Percentiles rank a stretch among this genome's conserved stretches.
phyloP scores from a whole-genome alignment of 2,888 invertebrate species.

The Drosophila paramelanica region DNA sequence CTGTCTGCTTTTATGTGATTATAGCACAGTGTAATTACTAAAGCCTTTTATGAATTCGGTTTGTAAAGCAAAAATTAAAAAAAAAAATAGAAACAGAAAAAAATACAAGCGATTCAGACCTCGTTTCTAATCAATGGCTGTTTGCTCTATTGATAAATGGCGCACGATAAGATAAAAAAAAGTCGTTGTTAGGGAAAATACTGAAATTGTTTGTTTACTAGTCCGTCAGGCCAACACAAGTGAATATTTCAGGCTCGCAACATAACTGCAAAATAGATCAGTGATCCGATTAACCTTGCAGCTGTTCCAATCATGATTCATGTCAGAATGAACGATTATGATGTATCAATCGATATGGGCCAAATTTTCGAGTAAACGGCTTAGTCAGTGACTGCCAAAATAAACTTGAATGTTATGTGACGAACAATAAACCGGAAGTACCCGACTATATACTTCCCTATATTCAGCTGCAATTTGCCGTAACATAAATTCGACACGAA shows the following conservation, averaged over 20 bases:
- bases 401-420: conserved; percentile 24
- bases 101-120: conserved; percentile 23
- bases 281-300: conserved; percentile 26
- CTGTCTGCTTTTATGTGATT: conserved; percentile 20
- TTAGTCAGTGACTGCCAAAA: conserved; percentile 50
- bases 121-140: conserved; percentile 44
- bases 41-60: conserved; percentile 50
- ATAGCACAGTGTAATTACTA: conserved; percentile 16
- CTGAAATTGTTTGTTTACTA: conserved; percentile 44
- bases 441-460: neutral
- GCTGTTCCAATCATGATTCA: conserved; percentile 38
- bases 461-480: neutral
- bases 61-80: conserved; percentile 4
- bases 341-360: conserved; percentile 6
- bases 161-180: conserved; percentile 47
- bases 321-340: conserved; percentile 2
- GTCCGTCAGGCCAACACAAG: conserved; percentile 9
- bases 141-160: conserved; percentile 45
- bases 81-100: neutral
- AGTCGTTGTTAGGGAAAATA: conserved; percentile 30
- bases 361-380: neutral
- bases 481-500: too few species aligned
- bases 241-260: conserved; percentile 24
- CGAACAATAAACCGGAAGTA: neutral
- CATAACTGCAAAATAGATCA: conserved; percentile 35